Conservation (phyloP, 2,113 vertebrate genomes). For the Siniperca knerii region DNA sequence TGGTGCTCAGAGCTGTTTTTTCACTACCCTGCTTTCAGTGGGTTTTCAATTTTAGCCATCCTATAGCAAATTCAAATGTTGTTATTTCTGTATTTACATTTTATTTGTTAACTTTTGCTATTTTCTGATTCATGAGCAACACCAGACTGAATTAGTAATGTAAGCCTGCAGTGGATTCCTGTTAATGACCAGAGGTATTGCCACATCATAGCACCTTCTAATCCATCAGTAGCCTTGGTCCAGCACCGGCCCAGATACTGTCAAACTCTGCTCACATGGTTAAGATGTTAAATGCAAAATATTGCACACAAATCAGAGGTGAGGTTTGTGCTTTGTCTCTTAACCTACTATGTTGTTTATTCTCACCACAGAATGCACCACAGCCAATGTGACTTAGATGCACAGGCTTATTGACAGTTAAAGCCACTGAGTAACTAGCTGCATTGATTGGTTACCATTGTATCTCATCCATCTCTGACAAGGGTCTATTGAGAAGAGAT, state of each 20-base stretch:
- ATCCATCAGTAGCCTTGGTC: conserved; percentile 54
- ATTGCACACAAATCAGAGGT: conserved; percentile 18
- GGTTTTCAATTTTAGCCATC: not conserved
- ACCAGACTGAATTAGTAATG: conserved; percentile 7
- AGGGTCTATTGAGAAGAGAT: conserved; percentile 46
- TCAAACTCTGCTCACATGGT: conserved; percentile 14
- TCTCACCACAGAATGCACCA: not conserved
- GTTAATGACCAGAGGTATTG: conserved; percentile 13
- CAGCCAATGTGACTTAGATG: not conserved
- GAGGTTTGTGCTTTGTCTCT: conserved; percentile 13
- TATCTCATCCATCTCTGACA: conserved; percentile 67
- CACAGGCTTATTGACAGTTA: conserved; percentile 45
- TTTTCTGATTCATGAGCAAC: not conserved
- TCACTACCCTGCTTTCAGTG: not conserved
- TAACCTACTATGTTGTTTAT: not conserved
- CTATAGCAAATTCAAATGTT: not conserved
- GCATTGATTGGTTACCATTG: conserved; percentile 57
- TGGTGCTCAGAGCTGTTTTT: not conserved
- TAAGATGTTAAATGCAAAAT: conserved; percentile 37
- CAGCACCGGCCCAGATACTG: conserved; percentile 12
- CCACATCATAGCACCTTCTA: conserved; percentile 48
- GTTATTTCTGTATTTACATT: conserved; percentile 4
- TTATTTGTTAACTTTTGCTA: not conserved
- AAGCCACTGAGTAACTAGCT: conserved; percentile 62
- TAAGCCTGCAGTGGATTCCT: conserved; percentile 14